Evolutionary conservation across 37 sponge, comb jelly and placozoan species (phyloP).

Genomic region (Oopsacas minuta): DNA sequence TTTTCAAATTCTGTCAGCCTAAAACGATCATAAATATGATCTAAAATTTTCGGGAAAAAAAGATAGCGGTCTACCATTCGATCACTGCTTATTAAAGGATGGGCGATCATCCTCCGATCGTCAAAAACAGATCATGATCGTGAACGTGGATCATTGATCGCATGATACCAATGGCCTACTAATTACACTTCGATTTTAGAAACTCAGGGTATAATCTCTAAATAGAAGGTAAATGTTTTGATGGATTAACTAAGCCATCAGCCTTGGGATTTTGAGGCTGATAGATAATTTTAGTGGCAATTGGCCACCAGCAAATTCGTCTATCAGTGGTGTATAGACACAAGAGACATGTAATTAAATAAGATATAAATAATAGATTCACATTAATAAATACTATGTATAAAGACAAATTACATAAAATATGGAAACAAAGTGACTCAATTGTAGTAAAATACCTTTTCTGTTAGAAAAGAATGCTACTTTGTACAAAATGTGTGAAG

Average conservation of each 20-base stretch:
- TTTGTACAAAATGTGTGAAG: not conserved
- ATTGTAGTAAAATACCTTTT: not conserved
- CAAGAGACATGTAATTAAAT: not conserved
- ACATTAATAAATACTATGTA: not conserved
- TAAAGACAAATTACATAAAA: not conserved
- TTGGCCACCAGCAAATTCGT: not conserved
- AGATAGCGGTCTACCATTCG: too few relatives aligned
- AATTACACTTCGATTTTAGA: too few relatives aligned
- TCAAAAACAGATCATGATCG: too few relatives aligned
- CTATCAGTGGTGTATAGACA: too few relatives aligned
- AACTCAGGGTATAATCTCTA: not conserved
- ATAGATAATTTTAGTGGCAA: not conserved
- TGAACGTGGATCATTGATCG: too few relatives aligned
- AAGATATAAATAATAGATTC: not conserved
- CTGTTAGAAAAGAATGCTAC: not conserved
- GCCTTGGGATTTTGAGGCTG: not conserved
- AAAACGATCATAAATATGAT: not conserved
- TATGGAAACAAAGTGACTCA: constrained; percentile 13
- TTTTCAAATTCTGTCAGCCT: too few relatives aligned
- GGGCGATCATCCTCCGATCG: too few relatives aligned
- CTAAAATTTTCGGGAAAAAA: not conserved
- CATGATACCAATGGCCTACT: too few relatives aligned
- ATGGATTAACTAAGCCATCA: not conserved
- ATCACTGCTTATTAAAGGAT: too few relatives aligned
- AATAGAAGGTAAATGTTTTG: too few relatives aligned